Evolutionary conservation across 2,888 invertebrate genomes (phyloP), one percentile per base, ranked within the genome.

Genomic region (Herminia tarsipennalis): DNA sequence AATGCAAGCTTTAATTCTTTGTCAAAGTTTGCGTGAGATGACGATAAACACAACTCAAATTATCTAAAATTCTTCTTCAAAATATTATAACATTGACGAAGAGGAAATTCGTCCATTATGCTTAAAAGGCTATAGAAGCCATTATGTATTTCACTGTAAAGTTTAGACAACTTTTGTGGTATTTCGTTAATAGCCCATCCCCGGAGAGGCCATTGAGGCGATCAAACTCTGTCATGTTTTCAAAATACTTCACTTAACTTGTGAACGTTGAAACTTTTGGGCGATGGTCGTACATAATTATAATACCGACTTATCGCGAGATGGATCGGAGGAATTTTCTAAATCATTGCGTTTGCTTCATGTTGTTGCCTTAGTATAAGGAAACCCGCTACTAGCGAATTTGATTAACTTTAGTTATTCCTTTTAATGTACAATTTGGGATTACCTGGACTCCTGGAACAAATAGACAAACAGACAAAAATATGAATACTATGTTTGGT

Each of bases 221-320:
- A 71, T 75, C 66, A 70, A 69, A 68, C 66, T 64, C 70, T 65
- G 74, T 71, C 75, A 73, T 76, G 76, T 76, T 73, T 73, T 63
- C 53, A 47, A 62, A 74, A 72, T 75, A 72, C 74, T 75, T 70
- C 48, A 62, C 45, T 47, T 48, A 70, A 70, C 60, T 76, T 70
- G 66, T 68, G 67, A 73, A 73, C 68, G 66, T 66, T 58, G 51
- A 45, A 53, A 61, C 51, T 54, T 56, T 61, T 16, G 43, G 48
- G 53, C 39, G 43, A 51, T 63, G 60, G 22, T 46, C 30, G 61
- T 54, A 30, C 51, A 30, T 21, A 25, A 0, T 10, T 2, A n/a
- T 5, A 14, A 29, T 21, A 12, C 14, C 1, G 9, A 9, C 3
- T n/a, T 30, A 9, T 12, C 12, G n/a, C 1, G 0, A 18, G 18